Conservation (phyloP, 2,797 vertebrate species). For the Ceyx erithaca region DNA sequence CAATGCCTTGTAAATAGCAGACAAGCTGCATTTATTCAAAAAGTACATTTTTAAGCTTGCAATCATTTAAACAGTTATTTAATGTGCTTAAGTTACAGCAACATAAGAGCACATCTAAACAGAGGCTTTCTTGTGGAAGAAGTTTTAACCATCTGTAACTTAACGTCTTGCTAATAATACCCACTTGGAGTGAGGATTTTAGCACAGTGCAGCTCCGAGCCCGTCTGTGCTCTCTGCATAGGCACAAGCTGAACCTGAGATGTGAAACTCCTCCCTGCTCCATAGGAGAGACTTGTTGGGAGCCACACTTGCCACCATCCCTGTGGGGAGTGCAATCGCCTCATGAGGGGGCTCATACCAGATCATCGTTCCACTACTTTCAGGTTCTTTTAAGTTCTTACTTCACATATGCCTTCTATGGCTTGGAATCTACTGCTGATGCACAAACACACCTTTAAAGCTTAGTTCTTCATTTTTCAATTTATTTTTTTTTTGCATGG, state of each 20-base stretch:
- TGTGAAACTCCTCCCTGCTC: background rate
- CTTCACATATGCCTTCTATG: background rate
- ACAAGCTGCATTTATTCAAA: background rate
- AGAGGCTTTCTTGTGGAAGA: background rate
- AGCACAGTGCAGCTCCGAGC: accelerated
- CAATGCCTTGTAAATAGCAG: background rate
- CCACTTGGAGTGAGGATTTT: background rate
- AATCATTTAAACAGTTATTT: background rate
- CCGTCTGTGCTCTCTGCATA: background rate
- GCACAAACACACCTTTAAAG: background rate
- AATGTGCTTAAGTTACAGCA: background rate
- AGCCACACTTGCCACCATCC: accelerated
- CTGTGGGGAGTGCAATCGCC: accelerated
- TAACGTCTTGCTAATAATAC: background rate
- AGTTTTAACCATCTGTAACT: background rate
- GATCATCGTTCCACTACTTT: background rate
- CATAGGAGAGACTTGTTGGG: background rate
- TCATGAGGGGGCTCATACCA: background rate
- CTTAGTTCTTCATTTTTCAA: background rate
- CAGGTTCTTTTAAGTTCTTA: background rate
- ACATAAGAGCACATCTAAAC: background rate
- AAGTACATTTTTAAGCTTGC: background rate
- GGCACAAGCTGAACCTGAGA: background rate
- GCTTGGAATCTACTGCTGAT: background rate
- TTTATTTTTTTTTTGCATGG: background rate